Evolutionary conservation across 2,113 vertebrate genomes (phyloP).

Genomic region (Alces alces): DNA sequence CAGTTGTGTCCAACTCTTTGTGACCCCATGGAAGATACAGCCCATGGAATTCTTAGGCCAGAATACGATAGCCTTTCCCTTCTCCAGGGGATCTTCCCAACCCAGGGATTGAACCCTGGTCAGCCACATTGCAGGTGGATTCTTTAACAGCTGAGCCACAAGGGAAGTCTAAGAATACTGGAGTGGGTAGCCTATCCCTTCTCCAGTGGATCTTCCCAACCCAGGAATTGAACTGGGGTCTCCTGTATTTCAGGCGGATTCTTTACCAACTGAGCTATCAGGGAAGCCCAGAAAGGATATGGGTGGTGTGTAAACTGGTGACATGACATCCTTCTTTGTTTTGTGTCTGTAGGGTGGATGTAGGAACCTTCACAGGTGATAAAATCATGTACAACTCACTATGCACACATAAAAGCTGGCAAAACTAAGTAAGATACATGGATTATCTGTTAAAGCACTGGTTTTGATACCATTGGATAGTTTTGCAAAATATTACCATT

Average conservation of each 20-base stretch:
- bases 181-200: not conserved
- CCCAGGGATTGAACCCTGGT: not conserved
- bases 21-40: not conserved
- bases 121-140: not conserved
- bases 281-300: not conserved
- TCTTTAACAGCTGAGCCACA: not conserved
- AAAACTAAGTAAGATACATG: not conserved
- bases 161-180: not conserved
- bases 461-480: not conserved
- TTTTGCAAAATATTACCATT: not conserved
- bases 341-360: not conserved
- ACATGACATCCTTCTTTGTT: not conserved
- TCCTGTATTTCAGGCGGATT: not conserved
- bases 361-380: not conserved
- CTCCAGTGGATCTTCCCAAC: not conserved
- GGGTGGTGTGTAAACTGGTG: not conserved
- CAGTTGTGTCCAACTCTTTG: not conserved
- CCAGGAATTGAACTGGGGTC: fast-evolving
- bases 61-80: not conserved
- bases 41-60: not conserved
- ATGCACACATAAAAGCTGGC: not conserved
- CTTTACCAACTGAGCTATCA: not conserved
- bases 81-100: not conserved
- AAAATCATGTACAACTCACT: not conserved
- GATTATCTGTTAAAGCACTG: not conserved